Evolutionary conservation across 2,113 vertebrate species (phyloP).

Genomic region (Podilymbus podiceps): DNA sequence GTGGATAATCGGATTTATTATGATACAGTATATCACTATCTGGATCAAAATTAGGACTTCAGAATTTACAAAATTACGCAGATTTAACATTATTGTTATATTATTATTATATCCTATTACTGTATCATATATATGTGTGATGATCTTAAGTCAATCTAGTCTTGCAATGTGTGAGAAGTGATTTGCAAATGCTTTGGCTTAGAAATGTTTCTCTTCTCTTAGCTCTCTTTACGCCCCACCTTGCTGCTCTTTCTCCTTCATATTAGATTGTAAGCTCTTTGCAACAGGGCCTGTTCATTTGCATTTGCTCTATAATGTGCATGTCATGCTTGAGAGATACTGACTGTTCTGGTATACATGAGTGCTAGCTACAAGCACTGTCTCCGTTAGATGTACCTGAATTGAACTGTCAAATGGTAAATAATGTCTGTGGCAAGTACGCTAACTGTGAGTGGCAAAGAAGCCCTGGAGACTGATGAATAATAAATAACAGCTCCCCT

Average conservation of each 20-base stretch:
- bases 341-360: constrained; percentile 32
- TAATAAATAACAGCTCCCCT: constrained; percentile 24
- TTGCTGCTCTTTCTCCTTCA: background rate
- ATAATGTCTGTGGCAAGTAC: constrained; percentile 33
- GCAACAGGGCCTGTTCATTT: constrained; percentile 17
- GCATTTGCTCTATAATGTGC: constrained; percentile 46
- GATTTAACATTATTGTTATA: background rate
- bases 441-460: constrained; percentile 52
- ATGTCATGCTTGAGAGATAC: constrained; percentile 47
- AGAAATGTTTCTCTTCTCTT: background rate
- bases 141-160: background rate
- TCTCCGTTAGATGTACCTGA: constrained; percentile 30
- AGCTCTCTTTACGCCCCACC: rapidly evolving
- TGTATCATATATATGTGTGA: background rate
- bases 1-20: background rate
- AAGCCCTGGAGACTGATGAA: constrained; percentile 47
- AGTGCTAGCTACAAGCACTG: constrained; percentile 1
- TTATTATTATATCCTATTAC: background rate
- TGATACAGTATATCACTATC: rapidly evolving
- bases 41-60: background rate
- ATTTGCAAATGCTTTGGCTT: background rate
- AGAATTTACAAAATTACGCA: background rate
- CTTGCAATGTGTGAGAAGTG: background rate
- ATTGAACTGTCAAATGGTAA: constrained; percentile 65
- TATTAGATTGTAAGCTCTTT: constrained; percentile 21